Evolutionary conservation across 1,140 invertebrate species (phyloP).

Genomic region (Ganaspis sp.): DNA sequence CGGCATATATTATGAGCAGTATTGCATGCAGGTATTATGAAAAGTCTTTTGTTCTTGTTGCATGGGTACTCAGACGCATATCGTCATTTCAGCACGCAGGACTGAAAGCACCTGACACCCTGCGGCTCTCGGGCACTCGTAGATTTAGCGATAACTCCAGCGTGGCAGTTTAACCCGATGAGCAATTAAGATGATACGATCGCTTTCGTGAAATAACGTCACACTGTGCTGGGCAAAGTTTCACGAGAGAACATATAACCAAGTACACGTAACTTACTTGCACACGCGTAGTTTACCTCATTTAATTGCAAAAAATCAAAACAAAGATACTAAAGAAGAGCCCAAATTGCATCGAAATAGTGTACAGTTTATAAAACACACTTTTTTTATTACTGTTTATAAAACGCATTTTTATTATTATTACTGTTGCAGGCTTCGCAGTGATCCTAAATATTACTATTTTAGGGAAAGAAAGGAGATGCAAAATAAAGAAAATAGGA

Average conservation of each 20-base stretch:
- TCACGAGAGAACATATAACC: conserved; percentile 74
- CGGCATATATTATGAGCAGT: conserved; percentile 18
- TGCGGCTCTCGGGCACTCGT: conserved; percentile 49
- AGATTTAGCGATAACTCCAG: conserved; percentile 67
- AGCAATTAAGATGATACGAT: conserved; percentile 73
- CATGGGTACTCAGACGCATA: conserved; percentile 49
- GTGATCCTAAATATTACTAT: no score
- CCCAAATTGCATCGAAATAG: not conserved
- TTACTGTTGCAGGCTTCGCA: no score
- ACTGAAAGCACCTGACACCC: conserved; percentile 63
- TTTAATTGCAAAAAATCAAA: not conserved
- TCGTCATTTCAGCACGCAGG: conserved; percentile 54
- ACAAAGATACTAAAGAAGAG: not conserved
- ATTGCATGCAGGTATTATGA: conserved; percentile 38
- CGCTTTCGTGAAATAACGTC: conserved; percentile 69
- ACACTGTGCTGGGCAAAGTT: conserved; percentile 67
- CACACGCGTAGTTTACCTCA: not conserved
- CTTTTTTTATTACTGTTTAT: no score
- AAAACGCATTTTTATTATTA: no score
- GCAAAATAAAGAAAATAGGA: no score
- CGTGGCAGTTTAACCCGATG: conserved; percentile 70
- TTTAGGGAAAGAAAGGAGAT: no score
- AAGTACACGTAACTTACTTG: not conserved
- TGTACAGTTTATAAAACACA: not conserved
- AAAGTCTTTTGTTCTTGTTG: conserved; percentile 55